Evolutionary conservation across 2,797 vertebrate species (phyloP).

Genomic region (Amblyraja radiata): DNA sequence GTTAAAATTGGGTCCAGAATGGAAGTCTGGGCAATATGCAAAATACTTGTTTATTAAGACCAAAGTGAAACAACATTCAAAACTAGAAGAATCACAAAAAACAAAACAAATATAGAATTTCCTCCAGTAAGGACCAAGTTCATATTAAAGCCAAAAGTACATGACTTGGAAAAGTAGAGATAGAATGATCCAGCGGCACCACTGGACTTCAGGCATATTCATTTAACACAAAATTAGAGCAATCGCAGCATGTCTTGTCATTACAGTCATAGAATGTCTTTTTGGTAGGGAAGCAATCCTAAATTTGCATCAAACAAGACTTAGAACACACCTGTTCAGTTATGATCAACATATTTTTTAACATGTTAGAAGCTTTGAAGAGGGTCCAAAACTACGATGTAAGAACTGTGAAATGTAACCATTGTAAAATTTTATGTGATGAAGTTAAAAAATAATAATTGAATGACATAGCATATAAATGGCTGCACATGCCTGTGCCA

Average conservation of each 20-base stretch:
- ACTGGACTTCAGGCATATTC: background rate
- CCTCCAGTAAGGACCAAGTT: background rate
- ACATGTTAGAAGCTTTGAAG: too few species aligned
- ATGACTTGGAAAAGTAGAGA: background rate
- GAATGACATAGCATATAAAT: background rate
- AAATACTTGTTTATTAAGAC: background rate
- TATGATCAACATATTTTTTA: too few species aligned
- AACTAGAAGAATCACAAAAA: background rate
- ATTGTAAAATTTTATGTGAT: background rate
- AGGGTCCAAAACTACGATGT: too few species aligned
- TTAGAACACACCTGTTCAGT: too few species aligned
- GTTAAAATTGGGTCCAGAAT: background rate
- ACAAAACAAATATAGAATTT: background rate
- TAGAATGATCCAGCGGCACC: background rate
- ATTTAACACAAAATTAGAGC: background rate
- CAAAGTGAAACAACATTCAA: background rate
- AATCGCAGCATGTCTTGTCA: background rate
- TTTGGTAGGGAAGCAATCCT: background rate
- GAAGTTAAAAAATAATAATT: background rate
- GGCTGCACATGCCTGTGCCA: background rate
- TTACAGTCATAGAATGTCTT: background rate
- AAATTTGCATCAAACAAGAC: too few species aligned
- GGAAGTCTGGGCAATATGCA: background rate
- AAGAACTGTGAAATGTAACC: too few species aligned
- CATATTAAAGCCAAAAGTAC: background rate